Base-by-base conservation (phyloP, 1,140 invertebrate genomes). In the Hylyphantes graminicola region DNA sequence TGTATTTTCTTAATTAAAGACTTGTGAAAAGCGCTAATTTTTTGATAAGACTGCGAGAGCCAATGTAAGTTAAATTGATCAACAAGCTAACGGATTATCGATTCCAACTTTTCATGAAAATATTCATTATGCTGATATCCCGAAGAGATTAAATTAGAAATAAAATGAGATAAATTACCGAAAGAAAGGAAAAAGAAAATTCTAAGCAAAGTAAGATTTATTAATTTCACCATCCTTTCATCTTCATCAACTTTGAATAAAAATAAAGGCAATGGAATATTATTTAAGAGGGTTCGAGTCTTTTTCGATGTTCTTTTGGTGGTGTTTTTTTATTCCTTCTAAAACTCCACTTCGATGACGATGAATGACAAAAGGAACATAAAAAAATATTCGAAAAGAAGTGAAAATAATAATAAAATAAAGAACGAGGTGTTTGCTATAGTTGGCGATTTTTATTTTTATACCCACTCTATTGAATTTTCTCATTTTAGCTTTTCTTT, bases 1-100 rank as follows among this genome's bases (percentile, higher is more conserved):
- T 35, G 35, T 35, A 35, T 35, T 35, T 35, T 35, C 35, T 35
- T 35, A 35, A 35, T 35, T 35, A 35, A 35, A 35, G 35, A 35
- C 35, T 35, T 35, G 35, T 35, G 35, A 35, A n/a, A 35, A 61
- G 57, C 17, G 57, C 57, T 50, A 67, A 35, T 35, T 67, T 67
- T 78, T 78, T 55, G 54, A 53, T 70, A 70, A 70, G 50, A 21
- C 50, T 35, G 35, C 35, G 50, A 3, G 21, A 59, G 74, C 53
- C 74, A 59, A 76, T 76, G 48, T 59, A 59, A n/a, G 74, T 76
- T 63, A 61, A 76, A 76, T 64, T 61, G 55, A 76, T 76, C 74
- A 76, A 76, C 74, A 76, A 76, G 59, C 59, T 51, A 59, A 70
- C 68, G 50, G 68, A 51, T 70, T 12, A 76, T 76, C 21, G 74